Base-by-base conservation (phyloP, 2,888 invertebrate species). In the Ornithoptera priamus region DNA sequence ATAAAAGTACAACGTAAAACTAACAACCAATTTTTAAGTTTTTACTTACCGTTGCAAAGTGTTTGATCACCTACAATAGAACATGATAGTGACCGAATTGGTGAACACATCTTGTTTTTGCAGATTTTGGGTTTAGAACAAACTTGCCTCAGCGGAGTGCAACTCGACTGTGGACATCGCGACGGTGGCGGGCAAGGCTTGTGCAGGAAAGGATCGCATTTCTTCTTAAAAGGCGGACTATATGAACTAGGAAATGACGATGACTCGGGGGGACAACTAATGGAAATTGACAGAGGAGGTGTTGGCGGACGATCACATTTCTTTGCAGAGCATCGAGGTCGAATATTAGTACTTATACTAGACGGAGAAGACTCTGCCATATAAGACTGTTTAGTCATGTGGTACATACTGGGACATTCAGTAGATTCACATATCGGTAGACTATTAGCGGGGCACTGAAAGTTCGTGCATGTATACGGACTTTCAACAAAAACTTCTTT, bases 371-470 rank as follows among this genome's bases (percentile, higher is more conserved):
- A 60, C 50, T 71, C 62, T 30, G 70, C 64, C 50, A 67, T 46
- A 6, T 67, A 46, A 2, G 67, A 56, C 42, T 60, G 42, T 61
- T 67, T 67, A 22, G 66, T 71, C 20, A 70, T 67, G 36, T 70
- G 70, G 36, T 70, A 70, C 67, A 67, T 77, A 65, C 65, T 65
- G 1, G 78, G 78, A 70, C 78, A 78, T 10, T 74, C 75, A 8
- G 53, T 30, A 2, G 71, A 70, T 17, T 68, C 62, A 30, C 79
- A 80, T 24, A 68, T 67, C 2, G 74, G 71, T 5, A 73, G 24
- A 12, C 72, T 71, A 42, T 74, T 76, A 0, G 77, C 79, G 22
- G 84, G 82, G 39, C 83, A 83, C 39, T 71, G n/a, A 0, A 69
- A 42, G 10, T 77, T 81, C 0, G 69, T 72, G 39, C 83, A 84